Conservation (phyloP, 2,797 vertebrate species). For the Acrocephalus scirpaceus region DNA sequence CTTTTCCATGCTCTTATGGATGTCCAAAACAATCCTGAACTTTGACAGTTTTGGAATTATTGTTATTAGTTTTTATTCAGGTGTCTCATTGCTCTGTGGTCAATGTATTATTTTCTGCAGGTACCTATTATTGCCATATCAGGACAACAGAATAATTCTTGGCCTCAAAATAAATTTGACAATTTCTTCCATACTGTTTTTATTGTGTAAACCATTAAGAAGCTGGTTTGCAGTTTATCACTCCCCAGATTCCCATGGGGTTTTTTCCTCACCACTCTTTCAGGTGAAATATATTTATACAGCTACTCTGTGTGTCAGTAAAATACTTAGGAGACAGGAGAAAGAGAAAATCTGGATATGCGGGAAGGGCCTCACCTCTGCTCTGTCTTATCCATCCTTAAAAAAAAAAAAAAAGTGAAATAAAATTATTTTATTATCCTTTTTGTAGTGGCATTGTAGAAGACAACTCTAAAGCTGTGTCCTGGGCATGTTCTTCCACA, state of each 20-base stretch:
- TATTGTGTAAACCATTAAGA: not conserved
- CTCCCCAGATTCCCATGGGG: not conserved
- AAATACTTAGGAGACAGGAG: not conserved
- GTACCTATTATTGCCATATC: not conserved
- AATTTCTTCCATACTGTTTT: not conserved
- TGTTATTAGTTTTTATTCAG: not conserved
- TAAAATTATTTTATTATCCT: not conserved
- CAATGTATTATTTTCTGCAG: not conserved
- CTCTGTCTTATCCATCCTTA: not conserved
- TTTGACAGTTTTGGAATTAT: not conserved
- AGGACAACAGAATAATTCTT: not conserved
- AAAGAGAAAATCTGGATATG: not conserved
- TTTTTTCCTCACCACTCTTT: not conserved
- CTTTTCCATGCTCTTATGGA: not conserved
- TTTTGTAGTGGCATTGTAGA: not conserved
- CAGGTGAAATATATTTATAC: not conserved
- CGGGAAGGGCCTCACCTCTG: not conserved
- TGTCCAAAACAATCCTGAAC: not conserved
- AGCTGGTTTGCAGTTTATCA: not conserved
- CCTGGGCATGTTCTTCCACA: not conserved
- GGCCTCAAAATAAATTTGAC: not conserved
- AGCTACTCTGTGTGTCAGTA: not conserved
- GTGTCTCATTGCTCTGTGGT: not conserved
- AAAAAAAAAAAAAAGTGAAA: not conserved
- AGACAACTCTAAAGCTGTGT: not conserved